Evolutionary conservation across 2,888 invertebrate species (phyloP).

Genomic region (Diarsia mendica): DNA sequence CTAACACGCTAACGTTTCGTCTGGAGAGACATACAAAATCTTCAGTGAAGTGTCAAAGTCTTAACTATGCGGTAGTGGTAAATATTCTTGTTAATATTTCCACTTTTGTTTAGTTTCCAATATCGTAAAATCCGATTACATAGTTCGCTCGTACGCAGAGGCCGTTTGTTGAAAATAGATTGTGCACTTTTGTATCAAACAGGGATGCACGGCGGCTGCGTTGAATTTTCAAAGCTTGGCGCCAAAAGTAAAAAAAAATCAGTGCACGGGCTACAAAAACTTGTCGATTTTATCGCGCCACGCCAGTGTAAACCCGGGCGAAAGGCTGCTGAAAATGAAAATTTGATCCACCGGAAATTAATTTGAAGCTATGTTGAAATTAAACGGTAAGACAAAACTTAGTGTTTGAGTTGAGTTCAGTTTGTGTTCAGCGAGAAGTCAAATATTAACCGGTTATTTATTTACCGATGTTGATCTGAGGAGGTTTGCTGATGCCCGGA

Average conservation of each 20-base stretch:
- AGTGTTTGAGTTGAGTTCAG: slow-evolving; percentile 39
- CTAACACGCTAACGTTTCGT: slow-evolving; percentile 28
- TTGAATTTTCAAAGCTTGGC: neutral
- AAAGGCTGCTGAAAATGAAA: slow-evolving; percentile 19
- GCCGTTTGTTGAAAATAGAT: neutral
- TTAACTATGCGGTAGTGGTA: no score
- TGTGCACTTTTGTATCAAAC: neutral
- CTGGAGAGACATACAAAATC: slow-evolving; percentile 41
- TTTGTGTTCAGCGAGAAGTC: slow-evolving; percentile 23
- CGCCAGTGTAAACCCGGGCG: neutral
- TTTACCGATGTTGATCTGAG: slow-evolving; percentile 4
- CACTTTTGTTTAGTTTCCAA: neutral
- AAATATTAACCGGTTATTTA: slow-evolving; percentile 27
- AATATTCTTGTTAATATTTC: slow-evolving; percentile 2
- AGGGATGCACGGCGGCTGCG: neutral
- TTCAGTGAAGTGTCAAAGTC: no score
- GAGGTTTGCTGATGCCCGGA: neutral
- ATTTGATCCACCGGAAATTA: slow-evolving; percentile 40
- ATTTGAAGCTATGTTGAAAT: slow-evolving; percentile 31
- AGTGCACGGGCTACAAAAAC: neutral
- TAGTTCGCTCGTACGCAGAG: neutral
- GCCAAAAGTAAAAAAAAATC: neutral
- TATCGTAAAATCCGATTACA: neutral
- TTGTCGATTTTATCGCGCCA: neutral
- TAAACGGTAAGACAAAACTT: slow-evolving; percentile 36